These are phyloP conservation scores for Syrista parreyssii DNA, from an alignment of 2,888 invertebrate species.

Conservation along the genomic window DNA sequence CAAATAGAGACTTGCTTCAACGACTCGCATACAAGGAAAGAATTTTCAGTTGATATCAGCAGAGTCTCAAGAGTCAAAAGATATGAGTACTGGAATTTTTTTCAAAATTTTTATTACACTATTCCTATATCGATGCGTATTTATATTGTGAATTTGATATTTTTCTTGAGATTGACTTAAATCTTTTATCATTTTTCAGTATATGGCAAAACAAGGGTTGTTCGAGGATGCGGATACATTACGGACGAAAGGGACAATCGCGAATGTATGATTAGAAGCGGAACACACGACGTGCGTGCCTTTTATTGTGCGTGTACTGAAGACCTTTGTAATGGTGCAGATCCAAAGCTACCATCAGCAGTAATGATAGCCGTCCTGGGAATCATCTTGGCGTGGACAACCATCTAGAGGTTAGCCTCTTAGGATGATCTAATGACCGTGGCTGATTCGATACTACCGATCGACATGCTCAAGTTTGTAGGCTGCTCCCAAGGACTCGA, in stretches of 20 bases:
- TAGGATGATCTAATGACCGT: neutral
- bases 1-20: neutral
- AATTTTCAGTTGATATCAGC: neutral
- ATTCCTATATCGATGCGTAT: neutral
- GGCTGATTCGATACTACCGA: neutral
- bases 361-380: slow-evolving; percentile 3
- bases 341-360: slow-evolving; percentile 20
- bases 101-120: neutral
- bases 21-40: neutral
- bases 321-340: slow-evolving; percentile 79
- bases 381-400: slow-evolving; percentile 9
- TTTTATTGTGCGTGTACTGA: slow-evolving; percentile 83
- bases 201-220: slow-evolving; percentile 79
- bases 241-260: slow-evolving; percentile 72
- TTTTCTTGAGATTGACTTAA: too few species aligned
- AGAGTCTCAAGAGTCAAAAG: neutral
- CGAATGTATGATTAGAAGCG: slow-evolving; percentile 76
- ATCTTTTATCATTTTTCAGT: slow-evolving; percentile 69
- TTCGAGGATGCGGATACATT: slow-evolving; percentile 84
- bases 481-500: neutral
- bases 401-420: slow-evolving; percentile 7
- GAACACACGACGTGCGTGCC: slow-evolving; percentile 80
- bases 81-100: neutral
- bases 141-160: neutral
- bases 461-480: neutral